Percentiles rank a stretch among this genome's conserved stretches.
phyloP scores from a whole-genome alignment of 2,888 invertebrate species.

The Sphaerophoria taeniata region DNA sequence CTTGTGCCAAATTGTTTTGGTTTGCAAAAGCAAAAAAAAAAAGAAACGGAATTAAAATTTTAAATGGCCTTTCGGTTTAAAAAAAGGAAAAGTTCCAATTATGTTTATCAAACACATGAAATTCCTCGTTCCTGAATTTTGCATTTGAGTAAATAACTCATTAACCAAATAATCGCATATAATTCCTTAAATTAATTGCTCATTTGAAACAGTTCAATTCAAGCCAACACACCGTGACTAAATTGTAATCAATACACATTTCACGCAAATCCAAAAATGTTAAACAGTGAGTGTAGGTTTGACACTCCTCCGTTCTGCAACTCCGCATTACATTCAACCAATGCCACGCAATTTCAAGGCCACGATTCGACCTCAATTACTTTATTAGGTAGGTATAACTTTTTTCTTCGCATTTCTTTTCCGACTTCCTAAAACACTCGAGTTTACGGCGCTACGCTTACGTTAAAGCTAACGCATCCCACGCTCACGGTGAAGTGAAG shows the following conservation, averaged over 20 bases:
- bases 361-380: constrained; percentile 35
- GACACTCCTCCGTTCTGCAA: background rate
- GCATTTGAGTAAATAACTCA: too few relatives aligned
- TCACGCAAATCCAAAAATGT: constrained; percentile 2
- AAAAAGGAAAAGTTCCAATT: too few relatives aligned
- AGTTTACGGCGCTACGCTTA: too few relatives aligned
- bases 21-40: background rate
- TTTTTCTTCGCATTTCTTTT: background rate
- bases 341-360: constrained; percentile 39
- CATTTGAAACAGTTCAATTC: too few relatives aligned
- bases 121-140: too few relatives aligned
- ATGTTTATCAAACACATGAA: too few relatives aligned
- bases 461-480: constrained; percentile 17
- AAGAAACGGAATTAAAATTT: too few relatives aligned
- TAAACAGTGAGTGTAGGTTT: constrained; percentile 7
- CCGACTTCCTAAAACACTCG: constrained; percentile 37
- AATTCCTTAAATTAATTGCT: too few relatives aligned
- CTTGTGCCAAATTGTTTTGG: background rate
- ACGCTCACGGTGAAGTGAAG: constrained; percentile 15
- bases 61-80: too few relatives aligned
- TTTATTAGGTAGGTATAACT: background rate
- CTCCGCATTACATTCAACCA: constrained; percentile 11
- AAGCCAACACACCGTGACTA: too few relatives aligned
- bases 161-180: too few relatives aligned
- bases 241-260: too few relatives aligned